Percentiles rank a stretch among this genome's conserved stretches.
phyloP scores from a whole-genome alignment of 2,888 invertebrate species.

The Drepanosiphum platanoidis region DNA sequence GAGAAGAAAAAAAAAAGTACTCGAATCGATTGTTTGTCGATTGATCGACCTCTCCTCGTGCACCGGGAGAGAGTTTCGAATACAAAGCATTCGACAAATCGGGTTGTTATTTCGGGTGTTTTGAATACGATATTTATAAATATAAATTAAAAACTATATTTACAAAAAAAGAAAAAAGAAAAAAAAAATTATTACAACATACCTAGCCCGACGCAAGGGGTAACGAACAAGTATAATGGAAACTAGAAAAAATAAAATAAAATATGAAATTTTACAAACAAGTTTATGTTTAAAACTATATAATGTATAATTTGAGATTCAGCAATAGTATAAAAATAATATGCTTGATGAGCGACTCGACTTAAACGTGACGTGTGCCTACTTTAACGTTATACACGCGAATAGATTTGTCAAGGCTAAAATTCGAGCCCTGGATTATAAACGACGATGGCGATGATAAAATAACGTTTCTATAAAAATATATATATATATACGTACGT shows the following conservation, averaged over 20 bases:
- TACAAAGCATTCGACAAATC: no score
- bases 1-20: no score
- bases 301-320: constrained; percentile 45
- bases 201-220: no score
- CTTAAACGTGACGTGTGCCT: not conserved
- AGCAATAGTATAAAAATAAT: constrained; percentile 24
- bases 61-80: no score
- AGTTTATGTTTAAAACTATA: constrained; percentile 25
- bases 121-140: no score
- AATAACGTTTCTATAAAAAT: not conserved
- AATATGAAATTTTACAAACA: not conserved
- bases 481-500: not conserved
- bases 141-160: no score
- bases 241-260: not conserved
- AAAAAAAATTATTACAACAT: no score
- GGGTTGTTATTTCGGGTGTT: no score
- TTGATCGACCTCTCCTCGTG: no score
- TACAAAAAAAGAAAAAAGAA: no score
- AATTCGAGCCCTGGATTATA: constrained; percentile 3
- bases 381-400: not conserved
- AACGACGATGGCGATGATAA: not conserved
- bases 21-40: no score
- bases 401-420: constrained; percentile 49
- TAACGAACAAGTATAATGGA: not conserved
- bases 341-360: constrained; percentile 22